phyloP scores from a whole-genome alignment of 2,113 vertebrate species.

The Hylia prasina region DNA sequence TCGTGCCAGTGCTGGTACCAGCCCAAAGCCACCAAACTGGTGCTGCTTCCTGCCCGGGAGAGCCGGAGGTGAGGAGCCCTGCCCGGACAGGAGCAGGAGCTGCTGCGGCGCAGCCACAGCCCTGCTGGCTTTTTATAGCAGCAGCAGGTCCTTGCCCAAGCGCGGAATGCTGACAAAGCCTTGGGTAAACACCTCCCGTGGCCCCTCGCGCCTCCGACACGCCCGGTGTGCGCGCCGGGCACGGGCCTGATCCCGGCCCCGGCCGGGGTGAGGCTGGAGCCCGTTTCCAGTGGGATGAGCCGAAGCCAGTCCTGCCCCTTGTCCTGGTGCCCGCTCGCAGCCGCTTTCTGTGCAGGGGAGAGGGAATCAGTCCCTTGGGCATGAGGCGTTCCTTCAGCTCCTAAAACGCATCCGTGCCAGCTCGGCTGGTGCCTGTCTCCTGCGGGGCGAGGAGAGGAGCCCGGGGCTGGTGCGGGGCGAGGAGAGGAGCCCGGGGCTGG shows the following conservation, averaged over 20 bases:
- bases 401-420: rapidly evolving
- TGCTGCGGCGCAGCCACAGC: not conserved
- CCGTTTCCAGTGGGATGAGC: rapidly evolving
- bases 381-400: not conserved
- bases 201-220: not conserved
- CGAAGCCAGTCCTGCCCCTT: rapidly evolving
- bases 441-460: not conserved
- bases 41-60: not conserved
- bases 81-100: not conserved
- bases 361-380: not conserved
- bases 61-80: not conserved
- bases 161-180: not conserved
- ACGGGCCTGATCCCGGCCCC: rapidly evolving
- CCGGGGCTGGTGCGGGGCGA: too few species aligned
- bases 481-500: too few species aligned
- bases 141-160: not conserved
- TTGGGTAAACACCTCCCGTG: not conserved
- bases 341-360: rapidly evolving
- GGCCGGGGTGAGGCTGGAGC: not conserved
- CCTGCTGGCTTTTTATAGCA: not conserved
- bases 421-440: too few species aligned
- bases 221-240: rapidly evolving
- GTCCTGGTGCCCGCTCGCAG: not conserved
- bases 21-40: not conserved
- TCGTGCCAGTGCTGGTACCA: rapidly evolving